A percentile compares a stretch with the other conserved stretches of the same genome.
phyloP scores from a whole-genome alignment of 2,113 vertebrate species.

The Tretioscincus oriximinensis region DNA sequence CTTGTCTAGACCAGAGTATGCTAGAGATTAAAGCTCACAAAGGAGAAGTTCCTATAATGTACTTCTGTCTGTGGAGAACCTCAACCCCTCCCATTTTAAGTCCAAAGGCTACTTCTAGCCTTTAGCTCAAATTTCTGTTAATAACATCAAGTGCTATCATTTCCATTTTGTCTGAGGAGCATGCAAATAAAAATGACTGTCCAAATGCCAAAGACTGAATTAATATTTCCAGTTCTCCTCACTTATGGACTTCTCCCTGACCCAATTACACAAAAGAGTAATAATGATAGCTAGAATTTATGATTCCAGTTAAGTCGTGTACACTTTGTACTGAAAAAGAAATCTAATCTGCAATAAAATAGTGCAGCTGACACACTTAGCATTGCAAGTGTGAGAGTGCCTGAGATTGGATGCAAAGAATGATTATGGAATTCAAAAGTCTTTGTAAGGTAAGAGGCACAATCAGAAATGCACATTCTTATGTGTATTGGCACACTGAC shows the following conservation, averaged over 20 bases:
- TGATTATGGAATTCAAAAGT: background rate
- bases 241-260: conserved; percentile 42
- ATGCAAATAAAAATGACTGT: conserved; percentile 12
- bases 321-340: background rate
- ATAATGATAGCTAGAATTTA: conserved; percentile 29
- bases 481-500: background rate
- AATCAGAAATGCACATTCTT: background rate
- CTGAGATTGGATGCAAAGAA: background rate
- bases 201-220: conserved; percentile 42
- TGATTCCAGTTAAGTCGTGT: conserved; percentile 31
- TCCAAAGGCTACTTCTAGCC: background rate
- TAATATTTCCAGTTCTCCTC: conserved; percentile 50
- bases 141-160: conserved; percentile 50
- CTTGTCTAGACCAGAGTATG: conserved; percentile 60
- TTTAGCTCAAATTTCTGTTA: conserved; percentile 32
- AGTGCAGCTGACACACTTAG: background rate
- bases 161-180: conserved; percentile 47
- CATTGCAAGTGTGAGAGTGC: no score
- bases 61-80: background rate
- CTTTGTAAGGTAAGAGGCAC: background rate
- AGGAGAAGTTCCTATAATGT: conserved; percentile 16
- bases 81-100: conserved; percentile 4
- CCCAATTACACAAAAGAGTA: conserved; percentile 47
- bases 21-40: conserved; percentile 52
- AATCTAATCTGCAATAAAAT: background rate